These are phyloP conservation scores for Diloba caeruleocephala DNA, from an alignment of 2,888 invertebrate species.

Conservation along the genomic window DNA sequence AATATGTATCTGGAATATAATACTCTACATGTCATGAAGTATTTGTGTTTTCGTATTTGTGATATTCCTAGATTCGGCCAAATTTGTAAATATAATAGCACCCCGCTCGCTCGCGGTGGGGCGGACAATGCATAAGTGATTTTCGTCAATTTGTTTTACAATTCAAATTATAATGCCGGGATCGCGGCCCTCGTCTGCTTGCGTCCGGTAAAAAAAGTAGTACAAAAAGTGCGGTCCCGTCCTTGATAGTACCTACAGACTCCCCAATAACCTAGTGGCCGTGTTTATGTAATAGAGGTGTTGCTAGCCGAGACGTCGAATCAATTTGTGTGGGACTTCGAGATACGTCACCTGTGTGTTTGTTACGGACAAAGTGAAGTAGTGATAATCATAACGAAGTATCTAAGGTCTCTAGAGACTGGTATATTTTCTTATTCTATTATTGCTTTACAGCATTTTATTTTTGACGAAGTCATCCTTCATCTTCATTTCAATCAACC, in stretches of 20 bases:
- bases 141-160: slow-evolving; percentile 77
- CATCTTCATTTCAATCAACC: too few relatives aligned
- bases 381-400: too few relatives aligned
- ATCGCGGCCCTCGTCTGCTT: slow-evolving; percentile 55
- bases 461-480: too few relatives aligned
- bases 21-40: slow-evolving; percentile 35
- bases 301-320: slow-evolving; percentile 10
- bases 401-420: too few relatives aligned
- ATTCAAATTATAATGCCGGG: slow-evolving; percentile 68
- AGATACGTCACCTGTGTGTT: too few relatives aligned
- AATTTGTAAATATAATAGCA: slow-evolving; percentile 79
- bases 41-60: slow-evolving; percentile 53
- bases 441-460: too few relatives aligned
- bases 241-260: slow-evolving; percentile 63
- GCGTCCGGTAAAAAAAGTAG: slow-evolving; percentile 54
- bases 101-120: slow-evolving; percentile 26
- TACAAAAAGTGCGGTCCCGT: slow-evolving; percentile 59
- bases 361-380: too few relatives aligned
- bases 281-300: slow-evolving; percentile 53
- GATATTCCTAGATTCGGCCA: slow-evolving; percentile 50
- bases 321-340: background rate
- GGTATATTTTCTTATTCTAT: too few relatives aligned
- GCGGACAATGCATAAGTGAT: slow-evolving; percentile 75
- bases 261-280: slow-evolving; percentile 77
- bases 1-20: slow-evolving; percentile 22